Percentiles rank a stretch among this genome's conserved stretches.
Evolutionary conservation across 2,888 invertebrate species (phyloP).

Genomic region (Vannuccia rotundouncinata): DNA sequence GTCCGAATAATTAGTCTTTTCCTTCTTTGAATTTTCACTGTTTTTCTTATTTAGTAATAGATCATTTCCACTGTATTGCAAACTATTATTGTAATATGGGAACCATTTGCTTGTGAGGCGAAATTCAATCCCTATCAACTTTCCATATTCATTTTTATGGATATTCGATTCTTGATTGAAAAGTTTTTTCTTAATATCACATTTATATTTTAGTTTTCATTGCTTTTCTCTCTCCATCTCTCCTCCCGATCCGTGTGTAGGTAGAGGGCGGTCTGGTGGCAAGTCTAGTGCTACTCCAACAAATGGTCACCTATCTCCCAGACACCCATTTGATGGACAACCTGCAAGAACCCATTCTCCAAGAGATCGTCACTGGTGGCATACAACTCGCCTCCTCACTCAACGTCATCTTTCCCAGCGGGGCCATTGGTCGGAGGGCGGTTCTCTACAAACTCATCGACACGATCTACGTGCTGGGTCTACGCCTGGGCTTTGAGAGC

Average conservation of each 20-base stretch:
- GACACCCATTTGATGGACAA: constrained; percentile 50
- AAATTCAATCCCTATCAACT: too few relatives aligned
- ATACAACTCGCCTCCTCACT: constrained; percentile 73
- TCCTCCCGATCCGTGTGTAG: background rate
- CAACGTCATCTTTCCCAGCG: constrained; percentile 73
- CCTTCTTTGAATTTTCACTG: too few relatives aligned
- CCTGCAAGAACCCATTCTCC: constrained; percentile 73
- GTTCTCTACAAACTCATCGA: constrained; percentile 75
- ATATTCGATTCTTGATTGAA: too few relatives aligned
- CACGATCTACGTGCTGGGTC: constrained; percentile 66
- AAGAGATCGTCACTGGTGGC: constrained; percentile 74
- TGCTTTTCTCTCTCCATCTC: too few relatives aligned
- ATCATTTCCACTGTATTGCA: too few relatives aligned
- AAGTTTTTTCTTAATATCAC: too few relatives aligned
- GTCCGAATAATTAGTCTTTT: too few relatives aligned
- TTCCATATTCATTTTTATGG: too few relatives aligned
- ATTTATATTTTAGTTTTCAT: too few relatives aligned
- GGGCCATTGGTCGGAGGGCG: constrained; percentile 67
- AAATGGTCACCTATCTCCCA: constrained; percentile 49
- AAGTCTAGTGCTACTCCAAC: constrained; percentile 47
- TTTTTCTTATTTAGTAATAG: too few relatives aligned
- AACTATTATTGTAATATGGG: too few relatives aligned
- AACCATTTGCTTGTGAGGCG: too few relatives aligned
- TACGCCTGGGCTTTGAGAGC: constrained; percentile 60
- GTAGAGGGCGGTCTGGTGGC: constrained; percentile 47